phyloP scores from a whole-genome alignment of 2,113 vertebrate genomes.

The Pseudopodoces humilis region DNA sequence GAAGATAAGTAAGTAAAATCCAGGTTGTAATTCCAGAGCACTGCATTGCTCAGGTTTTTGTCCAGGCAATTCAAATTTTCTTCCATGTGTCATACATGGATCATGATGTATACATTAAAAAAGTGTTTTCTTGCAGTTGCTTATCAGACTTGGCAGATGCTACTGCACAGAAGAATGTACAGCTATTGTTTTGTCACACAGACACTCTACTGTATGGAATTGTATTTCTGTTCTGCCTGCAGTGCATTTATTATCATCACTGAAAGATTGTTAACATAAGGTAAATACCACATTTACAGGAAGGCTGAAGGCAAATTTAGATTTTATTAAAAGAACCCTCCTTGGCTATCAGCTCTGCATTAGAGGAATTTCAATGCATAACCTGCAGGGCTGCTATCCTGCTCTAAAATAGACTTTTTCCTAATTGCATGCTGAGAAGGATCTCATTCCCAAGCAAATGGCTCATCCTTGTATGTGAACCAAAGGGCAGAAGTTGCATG shows the following conservation, averaged over 20 bases:
- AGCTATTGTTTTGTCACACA: background rate
- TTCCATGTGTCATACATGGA: background rate
- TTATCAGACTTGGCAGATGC: conserved; percentile 57
- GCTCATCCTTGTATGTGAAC: background rate
- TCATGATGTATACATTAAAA: conserved; percentile 14
- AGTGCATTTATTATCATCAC: background rate
- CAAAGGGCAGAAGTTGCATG: background rate
- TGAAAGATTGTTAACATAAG: conserved; percentile 14
- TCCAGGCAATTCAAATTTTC: background rate
- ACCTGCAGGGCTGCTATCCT: conserved; percentile 15
- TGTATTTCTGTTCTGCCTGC: background rate
- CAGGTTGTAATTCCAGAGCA: background rate
- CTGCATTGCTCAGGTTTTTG: background rate
- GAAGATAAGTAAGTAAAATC: background rate
- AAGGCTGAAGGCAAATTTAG: background rate
- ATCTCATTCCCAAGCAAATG: background rate
- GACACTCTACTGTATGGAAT: background rate
- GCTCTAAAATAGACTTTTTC: conserved; percentile 1
- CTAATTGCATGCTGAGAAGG: background rate
- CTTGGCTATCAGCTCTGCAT: background rate
- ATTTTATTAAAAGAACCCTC: conserved; percentile 26
- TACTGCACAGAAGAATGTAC: background rate
- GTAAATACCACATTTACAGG: conserved; percentile 34
- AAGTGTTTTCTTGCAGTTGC: background rate
- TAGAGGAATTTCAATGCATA: background rate